Evolutionary conservation across 1,140 invertebrate genomes (phyloP), one percentile per base, ranked within the genome.

Genomic region (Musca vetustissima): DNA sequence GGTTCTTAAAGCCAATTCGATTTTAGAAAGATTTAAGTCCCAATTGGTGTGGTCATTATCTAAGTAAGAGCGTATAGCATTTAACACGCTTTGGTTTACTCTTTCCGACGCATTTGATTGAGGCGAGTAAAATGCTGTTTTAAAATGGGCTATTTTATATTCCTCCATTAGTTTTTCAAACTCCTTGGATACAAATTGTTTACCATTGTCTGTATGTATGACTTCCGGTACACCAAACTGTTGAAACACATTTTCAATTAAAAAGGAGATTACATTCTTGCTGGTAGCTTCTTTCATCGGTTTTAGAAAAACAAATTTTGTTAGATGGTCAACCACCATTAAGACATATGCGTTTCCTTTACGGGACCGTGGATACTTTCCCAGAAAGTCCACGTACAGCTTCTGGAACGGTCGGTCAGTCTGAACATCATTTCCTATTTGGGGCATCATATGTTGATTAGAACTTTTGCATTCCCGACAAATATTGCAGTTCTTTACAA

Each of bases 21-120:
- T 55, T 15, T 24, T 11, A 22, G 19, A 1, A 14, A 53, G 6
- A 9, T 53, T 7, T 2, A 24, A 4, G 14, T 55, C 52, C 52
- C 52, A 55, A 55, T 55, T 22, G 11, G 19, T 9, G 19, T 67
- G 66, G 15, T 67, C 50, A 7, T 28, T 53, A 2, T 21, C 28
- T 17, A 67, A 11, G 36, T 43, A 67, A 4, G 66, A 49, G 9
- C 52, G 28, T 2, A 68, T 48, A 24, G 53, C 57, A 25, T 32
- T 36, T 15, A 48, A 21, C 3, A 68, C 25, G 14, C 32, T 48
- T 22, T 55, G 36, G n/a, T 68, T 68, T 15, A 68, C 67, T 13
- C 67, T 48, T 49, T 68, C 67, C 3, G 55, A 22, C 2, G 67
- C 32, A 22, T 68, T 68, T 3, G 11, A 13, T 9, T 68, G 67